Conservation (phyloP, 2,888 invertebrate species). For the Mesorhabditis spiculigera region DNA sequence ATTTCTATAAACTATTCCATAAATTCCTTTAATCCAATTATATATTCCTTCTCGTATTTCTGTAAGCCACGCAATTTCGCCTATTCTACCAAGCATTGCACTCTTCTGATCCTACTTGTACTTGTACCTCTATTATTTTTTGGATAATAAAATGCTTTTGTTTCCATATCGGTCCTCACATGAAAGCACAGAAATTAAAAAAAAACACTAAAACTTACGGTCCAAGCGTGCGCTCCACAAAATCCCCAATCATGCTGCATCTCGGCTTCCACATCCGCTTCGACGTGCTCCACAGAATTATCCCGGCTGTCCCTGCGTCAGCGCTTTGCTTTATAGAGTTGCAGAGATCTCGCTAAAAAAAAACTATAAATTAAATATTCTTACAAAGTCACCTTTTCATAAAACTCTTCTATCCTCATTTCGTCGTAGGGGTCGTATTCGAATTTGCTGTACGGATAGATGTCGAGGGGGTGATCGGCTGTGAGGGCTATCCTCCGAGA, state of each 20-base stretch:
- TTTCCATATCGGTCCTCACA: too few relatives aligned
- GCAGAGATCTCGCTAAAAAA: constrained; percentile 38
- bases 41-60: too few relatives aligned
- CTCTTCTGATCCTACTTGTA: too few relatives aligned
- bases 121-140: too few relatives aligned
- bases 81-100: too few relatives aligned
- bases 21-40: too few relatives aligned
- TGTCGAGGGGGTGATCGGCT: constrained; percentile 19
- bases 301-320: constrained; percentile 35
- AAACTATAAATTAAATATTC: background rate
- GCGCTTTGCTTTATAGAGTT: constrained; percentile 35
- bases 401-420: constrained; percentile 18
- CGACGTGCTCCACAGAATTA: constrained; percentile 42
- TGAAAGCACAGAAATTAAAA: background rate
- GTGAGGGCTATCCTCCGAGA: constrained; percentile 18
- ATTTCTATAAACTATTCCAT: too few relatives aligned
- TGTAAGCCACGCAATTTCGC: too few relatives aligned
- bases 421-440: constrained; percentile 43
- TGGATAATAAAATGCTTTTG: too few relatives aligned
- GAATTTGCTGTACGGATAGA: constrained; percentile 44
- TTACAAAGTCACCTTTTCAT: constrained; percentile 18
- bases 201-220: constrained; percentile 1
- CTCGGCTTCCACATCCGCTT: constrained; percentile 19
- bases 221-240: background rate
- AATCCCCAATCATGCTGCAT: background rate